These are phyloP conservation scores for Numida meleagris DNA, from an alignment of 2,113 vertebrate species.

Conservation along the genomic window DNA sequence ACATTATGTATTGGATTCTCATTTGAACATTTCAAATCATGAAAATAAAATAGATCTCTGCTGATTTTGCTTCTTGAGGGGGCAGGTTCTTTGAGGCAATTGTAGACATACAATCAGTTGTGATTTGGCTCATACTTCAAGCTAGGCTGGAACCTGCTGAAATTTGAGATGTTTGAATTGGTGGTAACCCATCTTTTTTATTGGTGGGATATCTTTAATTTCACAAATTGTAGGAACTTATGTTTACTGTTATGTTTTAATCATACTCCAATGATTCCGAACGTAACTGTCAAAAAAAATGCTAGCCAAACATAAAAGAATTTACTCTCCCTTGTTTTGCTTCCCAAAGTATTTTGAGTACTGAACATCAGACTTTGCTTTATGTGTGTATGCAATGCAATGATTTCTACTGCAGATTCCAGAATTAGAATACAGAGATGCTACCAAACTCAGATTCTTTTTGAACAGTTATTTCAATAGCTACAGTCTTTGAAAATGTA, in stretches of 20 bases:
- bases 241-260: slow-evolving; percentile 70
- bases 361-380: slow-evolving; percentile 5
- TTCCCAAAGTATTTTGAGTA: slow-evolving; percentile 55
- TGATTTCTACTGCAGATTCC: background rate
- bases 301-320: slow-evolving; percentile 72
- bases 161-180: slow-evolving; percentile 60
- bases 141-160: slow-evolving; percentile 26
- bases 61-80: background rate
- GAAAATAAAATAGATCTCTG: slow-evolving; percentile 28
- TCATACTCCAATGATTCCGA: slow-evolving; percentile 68
- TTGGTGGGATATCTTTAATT: slow-evolving; percentile 71
- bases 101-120: slow-evolving; percentile 26
- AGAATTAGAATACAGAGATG: background rate
- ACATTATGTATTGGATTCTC: background rate
- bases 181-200: slow-evolving; percentile 56
- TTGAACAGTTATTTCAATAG: background rate
- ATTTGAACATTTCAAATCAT: slow-evolving; percentile 50
- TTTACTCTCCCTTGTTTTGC: slow-evolving; percentile 61
- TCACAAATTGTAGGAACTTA: slow-evolving; percentile 43
- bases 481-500: background rate
- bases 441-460: background rate
- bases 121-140: slow-evolving; percentile 59
- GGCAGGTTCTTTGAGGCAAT: background rate
- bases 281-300: slow-evolving; percentile 38
- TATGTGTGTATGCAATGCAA: background rate